Percentiles rank a stretch among this genome's conserved stretches.
These are phyloP conservation scores for Tyria jacobaeae DNA, from an alignment of 2,888 invertebrate genomes.

Conservation along the genomic window DNA sequence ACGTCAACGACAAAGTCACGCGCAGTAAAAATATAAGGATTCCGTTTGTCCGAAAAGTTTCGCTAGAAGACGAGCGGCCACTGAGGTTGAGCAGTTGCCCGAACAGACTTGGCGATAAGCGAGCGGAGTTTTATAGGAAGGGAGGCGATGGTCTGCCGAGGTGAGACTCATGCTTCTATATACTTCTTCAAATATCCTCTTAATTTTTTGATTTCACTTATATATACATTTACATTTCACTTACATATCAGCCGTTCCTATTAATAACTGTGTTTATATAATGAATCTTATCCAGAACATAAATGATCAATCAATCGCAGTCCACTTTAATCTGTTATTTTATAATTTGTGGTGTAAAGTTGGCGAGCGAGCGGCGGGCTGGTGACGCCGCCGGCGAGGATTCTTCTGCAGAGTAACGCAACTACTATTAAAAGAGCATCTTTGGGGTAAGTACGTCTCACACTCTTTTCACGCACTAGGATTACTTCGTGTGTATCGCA, in stretches of 20 bases:
- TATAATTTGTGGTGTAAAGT: conserved; percentile 48
- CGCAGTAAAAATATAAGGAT: conserved; percentile 43
- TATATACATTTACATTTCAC: no score
- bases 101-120: conserved; percentile 57
- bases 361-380: conserved; percentile 69
- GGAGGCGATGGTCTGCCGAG: conserved; percentile 74
- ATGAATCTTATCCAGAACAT: no score
- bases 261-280: no score
- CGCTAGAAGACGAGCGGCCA: conserved; percentile 53
- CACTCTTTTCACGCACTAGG: neutral
- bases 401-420: conserved; percentile 73
- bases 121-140: conserved; percentile 69
- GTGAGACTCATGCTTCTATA: conserved; percentile 45
- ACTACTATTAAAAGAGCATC: conserved; percentile 78
- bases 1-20: conserved; percentile 48
- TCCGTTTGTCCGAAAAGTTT: conserved; percentile 56
- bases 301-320: neutral
- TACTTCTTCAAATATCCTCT: no score
- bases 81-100: conserved; percentile 64
- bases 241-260: no score
- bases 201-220: no score
- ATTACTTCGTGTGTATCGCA: no score
- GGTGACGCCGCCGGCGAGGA: conserved; percentile 62
- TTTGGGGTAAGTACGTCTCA: conserved; percentile 64
- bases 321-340: neutral